Evolutionary conservation across 2,888 invertebrate species (phyloP), one percentile per base, ranked within the genome.

Genomic region (Lithosia quadra): DNA sequence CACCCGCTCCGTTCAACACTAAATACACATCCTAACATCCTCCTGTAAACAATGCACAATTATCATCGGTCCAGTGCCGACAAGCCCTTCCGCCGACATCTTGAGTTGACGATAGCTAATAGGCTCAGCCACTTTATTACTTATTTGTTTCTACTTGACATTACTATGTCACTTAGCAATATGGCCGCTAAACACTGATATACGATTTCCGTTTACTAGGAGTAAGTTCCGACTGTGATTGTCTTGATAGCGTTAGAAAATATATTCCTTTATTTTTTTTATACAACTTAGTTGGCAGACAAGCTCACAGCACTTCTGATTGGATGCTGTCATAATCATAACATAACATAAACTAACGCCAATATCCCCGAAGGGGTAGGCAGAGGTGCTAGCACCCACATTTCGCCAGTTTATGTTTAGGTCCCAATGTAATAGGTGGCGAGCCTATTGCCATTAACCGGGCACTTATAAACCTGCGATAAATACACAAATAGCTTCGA

Each of bases 11-110:
- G 24, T 53, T 43, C 36, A 58, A 18, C 49, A 65, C 18, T 18
- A 11, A 13, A 66, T 67, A 36, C 72, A 63, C 58, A 18, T 76
- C 61, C 66, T 43, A 39, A 34, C 69, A 70, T 70, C 61, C 65
- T 69, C 59, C 33, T 71, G 67, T 79, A 75, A 89, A 93, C 93
- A 93, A 93, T 91, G 88, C 88, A 86, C 85, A 86, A 91, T 92
- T 90, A 88, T 89, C 71, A 80, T 75, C 89, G 93, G 82, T 89
- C 80, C 83, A 88, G 64, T 84, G 84, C 53, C 77, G 86, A 87
- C 92, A 74, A 76, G 85, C 93, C 93, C 91, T 88, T 90, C 90
- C 90, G 87, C 68, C 67, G 65, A 74, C 69, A 77, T 80, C 74
- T 63, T 57, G 80, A 73, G 77, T 81, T 73, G 63, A 75, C 68